A percentile compares a stretch with the other conserved stretches of the same genome.
Evolutionary conservation across 2,888 invertebrate species (phyloP).

Genomic region (Ophioninae sp.): DNA sequence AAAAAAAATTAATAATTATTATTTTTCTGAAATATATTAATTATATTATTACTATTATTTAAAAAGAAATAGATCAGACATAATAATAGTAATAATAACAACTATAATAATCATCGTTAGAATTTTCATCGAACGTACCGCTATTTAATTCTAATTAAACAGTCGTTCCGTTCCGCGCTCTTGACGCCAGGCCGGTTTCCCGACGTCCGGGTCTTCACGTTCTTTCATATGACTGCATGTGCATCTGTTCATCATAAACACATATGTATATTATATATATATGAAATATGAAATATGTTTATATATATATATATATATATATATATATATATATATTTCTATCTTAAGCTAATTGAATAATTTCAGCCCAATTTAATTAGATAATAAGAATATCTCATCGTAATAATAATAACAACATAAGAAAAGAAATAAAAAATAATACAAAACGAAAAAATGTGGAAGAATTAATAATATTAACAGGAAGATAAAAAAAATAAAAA

Average conservation of each 20-base stretch:
- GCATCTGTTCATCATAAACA: not conserved
- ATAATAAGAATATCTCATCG: no score
- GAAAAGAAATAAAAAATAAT: no score
- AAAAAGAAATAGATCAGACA: no score
- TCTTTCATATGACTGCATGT: slow-evolving; percentile 28
- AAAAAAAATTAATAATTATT: no score
- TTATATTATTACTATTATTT: no score
- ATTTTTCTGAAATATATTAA: no score
- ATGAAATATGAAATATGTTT: not conserved
- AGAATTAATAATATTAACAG: no score
- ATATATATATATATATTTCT: slow-evolving; percentile 17
- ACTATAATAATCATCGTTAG: slow-evolving; percentile 50
- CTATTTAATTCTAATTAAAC: slow-evolving; percentile 62
- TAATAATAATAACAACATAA: no score
- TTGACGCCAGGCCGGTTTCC: slow-evolving; percentile 59
- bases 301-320: slow-evolving; percentile 1
- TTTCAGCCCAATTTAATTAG: no score
- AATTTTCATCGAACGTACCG: slow-evolving; percentile 58
- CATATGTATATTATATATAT: not conserved
- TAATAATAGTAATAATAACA: not conserved
- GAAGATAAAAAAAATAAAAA: no score
- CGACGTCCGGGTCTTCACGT: slow-evolving; percentile 60
- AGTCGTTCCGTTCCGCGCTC: slow-evolving; percentile 61
- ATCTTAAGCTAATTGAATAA: not conserved
- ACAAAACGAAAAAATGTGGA: no score